Conservation (phyloP, 2,797 vertebrate genomes). For the Liparis tanakae region DNA sequence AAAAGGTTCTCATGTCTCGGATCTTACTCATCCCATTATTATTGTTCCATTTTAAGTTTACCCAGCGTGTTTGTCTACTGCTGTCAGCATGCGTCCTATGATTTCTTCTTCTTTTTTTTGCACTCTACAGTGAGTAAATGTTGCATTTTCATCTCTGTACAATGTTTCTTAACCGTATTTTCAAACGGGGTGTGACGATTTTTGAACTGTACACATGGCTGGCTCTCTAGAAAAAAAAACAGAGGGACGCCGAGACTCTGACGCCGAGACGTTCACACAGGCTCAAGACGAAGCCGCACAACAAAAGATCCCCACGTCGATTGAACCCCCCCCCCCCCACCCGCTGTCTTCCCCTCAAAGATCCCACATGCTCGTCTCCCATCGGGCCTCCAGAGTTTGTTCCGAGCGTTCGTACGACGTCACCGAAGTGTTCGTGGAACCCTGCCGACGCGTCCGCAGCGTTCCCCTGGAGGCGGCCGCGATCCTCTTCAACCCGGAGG, state of each 20-base stretch:
- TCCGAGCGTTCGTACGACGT: slow-evolving; percentile 49
- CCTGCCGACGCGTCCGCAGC: slow-evolving; percentile 29
- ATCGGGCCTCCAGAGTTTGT: slow-evolving; percentile 28
- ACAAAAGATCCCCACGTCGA: neutral
- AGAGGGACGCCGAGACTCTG: slow-evolving; percentile 21
- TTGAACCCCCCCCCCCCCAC: neutral
- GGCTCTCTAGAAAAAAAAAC: slow-evolving; percentile 43
- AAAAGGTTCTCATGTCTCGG: slow-evolving; percentile 2
- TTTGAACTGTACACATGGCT: slow-evolving; percentile 60
- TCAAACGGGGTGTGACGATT: slow-evolving; percentile 3
- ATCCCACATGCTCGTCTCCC: slow-evolving; percentile 47
- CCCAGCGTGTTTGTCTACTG: slow-evolving; percentile 67
- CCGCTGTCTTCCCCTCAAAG: slow-evolving; percentile 43
- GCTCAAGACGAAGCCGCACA: neutral
- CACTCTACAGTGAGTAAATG: slow-evolving; percentile 66
- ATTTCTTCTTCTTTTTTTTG: slow-evolving; percentile 16
- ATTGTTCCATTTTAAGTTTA: slow-evolving; percentile 50
- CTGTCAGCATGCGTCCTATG: slow-evolving; percentile 74
- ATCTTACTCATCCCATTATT: slow-evolving; percentile 9
- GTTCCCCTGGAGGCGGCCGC: slow-evolving; percentile 11
- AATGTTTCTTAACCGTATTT: slow-evolving; percentile 34
- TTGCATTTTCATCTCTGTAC: slow-evolving; percentile 59
- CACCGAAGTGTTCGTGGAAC: slow-evolving; percentile 33
- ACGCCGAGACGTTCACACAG: slow-evolving; percentile 20
- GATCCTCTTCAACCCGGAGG: neutral